These are phyloP conservation scores for Eriosoma lanigerum DNA, from an alignment of 1,140 invertebrate species.

Conservation along the genomic window DNA sequence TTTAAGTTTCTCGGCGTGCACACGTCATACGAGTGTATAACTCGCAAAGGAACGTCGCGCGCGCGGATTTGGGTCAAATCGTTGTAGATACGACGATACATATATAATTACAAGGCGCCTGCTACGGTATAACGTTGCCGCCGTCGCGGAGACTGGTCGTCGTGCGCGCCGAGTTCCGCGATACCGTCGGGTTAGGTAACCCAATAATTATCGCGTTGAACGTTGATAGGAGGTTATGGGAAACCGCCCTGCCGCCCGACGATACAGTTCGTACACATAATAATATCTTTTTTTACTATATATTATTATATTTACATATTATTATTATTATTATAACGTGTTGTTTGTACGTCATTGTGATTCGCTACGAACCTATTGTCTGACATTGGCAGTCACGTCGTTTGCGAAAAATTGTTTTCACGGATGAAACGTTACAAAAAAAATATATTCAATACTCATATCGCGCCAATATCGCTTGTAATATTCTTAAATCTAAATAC, in stretches of 20 bases:
- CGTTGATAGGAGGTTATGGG: slow-evolving; percentile 18
- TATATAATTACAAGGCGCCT: slow-evolving; percentile 28
- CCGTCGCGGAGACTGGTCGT: not conserved
- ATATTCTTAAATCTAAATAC: too few relatives aligned
- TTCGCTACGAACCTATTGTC: not conserved
- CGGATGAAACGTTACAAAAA: not conserved
- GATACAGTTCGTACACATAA: too few relatives aligned
- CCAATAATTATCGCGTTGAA: slow-evolving; percentile 1
- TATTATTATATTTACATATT: too few relatives aligned
- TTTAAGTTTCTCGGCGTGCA: not conserved
- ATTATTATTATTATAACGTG: too few relatives aligned
- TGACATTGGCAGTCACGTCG: slow-evolving; percentile 12
- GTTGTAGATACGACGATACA: not conserved
- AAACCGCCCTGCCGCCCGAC: not conserved
- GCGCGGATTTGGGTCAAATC: slow-evolving; percentile 13
- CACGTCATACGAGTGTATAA: not conserved
- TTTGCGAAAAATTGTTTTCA: not conserved
- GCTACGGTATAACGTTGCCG: not conserved
- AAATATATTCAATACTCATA: not conserved
- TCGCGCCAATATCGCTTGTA: too few relatives aligned
- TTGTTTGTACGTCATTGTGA: too few relatives aligned
- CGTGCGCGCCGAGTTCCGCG: slow-evolving; percentile 6
- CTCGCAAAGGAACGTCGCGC: not conserved
- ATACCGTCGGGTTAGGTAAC: slow-evolving; percentile 10
- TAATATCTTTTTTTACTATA: too few relatives aligned